Evolutionary conservation across 2,797 vertebrate genomes (phyloP).

Genomic region (Ispidina picta): DNA sequence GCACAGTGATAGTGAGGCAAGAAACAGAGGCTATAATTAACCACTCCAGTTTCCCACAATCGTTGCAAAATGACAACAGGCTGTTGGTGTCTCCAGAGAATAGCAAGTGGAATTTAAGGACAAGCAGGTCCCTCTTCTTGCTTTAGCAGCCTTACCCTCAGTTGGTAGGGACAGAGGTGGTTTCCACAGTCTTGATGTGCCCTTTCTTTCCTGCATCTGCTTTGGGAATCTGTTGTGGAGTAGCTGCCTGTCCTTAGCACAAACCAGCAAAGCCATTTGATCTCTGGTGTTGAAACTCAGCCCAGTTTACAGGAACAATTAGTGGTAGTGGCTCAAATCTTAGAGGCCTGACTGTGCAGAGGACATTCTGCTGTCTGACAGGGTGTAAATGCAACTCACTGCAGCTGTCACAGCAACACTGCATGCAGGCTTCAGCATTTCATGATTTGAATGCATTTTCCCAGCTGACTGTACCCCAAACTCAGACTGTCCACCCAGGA

Average conservation of each 20-base stretch:
- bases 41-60: slow-evolving; percentile 10
- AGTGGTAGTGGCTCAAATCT: background rate
- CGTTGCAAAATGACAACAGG: slow-evolving; percentile 34
- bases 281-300: background rate
- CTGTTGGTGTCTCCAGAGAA: background rate
- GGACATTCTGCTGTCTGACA: background rate
- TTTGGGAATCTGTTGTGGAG: background rate
- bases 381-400: background rate
- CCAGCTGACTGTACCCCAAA: background rate
- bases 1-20: background rate
- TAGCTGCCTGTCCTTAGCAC: background rate
- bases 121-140: slow-evolving; percentile 9
- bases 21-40: slow-evolving; percentile 55
- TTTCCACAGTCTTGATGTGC: background rate
- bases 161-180: background rate
- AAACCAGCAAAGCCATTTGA: background rate
- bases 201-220: background rate
- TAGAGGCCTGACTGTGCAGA: background rate
- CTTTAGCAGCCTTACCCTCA: background rate
- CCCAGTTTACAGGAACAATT: background rate
- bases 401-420: background rate
- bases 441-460: background rate
- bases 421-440: background rate
- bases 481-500: background rate
- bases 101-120: slow-evolving; percentile 1